Conservation (phyloP, 1,140 invertebrate genomes). For the Harlomillsia oculata region DNA sequence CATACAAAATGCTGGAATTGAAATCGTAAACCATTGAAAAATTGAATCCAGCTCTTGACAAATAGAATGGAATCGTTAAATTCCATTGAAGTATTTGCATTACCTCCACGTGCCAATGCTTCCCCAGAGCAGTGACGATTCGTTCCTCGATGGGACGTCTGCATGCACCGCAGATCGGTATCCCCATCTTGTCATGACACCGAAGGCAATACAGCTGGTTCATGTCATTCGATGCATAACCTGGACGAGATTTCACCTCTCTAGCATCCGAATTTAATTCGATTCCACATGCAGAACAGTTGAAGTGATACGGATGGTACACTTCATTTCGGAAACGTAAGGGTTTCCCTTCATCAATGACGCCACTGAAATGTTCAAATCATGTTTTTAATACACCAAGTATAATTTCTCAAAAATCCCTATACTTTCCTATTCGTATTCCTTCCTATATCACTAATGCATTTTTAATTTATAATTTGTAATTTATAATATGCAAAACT, state of each 20-base stretch:
- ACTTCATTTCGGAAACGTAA: constrained; percentile 91
- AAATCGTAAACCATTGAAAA: neutral
- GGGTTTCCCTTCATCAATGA: constrained; percentile 87
- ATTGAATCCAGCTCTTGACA: neutral
- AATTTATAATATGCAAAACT: constrained; percentile 40
- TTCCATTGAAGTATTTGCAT: neutral
- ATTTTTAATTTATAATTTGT: neutral
- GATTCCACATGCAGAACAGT: constrained; percentile 81
- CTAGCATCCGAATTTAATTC: constrained; percentile 56
- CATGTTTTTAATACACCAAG: neutral
- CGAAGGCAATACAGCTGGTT: constrained; percentile 94
- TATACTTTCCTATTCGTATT: too few relatives aligned
- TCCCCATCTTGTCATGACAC: constrained; percentile 99
- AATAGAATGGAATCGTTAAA: neutral
- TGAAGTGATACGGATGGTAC: constrained; percentile 99
- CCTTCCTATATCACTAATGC: neutral
- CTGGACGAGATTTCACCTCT: constrained; percentile 82
- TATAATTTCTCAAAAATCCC: too few relatives aligned
- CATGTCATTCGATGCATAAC: constrained; percentile 83
- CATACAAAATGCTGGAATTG: constrained; percentile 88
- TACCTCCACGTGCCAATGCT: constrained; percentile 92
- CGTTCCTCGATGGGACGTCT: constrained; percentile 91
- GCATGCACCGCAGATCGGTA: constrained; percentile 94
- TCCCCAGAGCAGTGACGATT: constrained; percentile 93
- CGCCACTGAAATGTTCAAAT: constrained; percentile 51